Conservation (phyloP, 2,888 invertebrate genomes). For the Hydrotaea cyrtoneurina region DNA sequence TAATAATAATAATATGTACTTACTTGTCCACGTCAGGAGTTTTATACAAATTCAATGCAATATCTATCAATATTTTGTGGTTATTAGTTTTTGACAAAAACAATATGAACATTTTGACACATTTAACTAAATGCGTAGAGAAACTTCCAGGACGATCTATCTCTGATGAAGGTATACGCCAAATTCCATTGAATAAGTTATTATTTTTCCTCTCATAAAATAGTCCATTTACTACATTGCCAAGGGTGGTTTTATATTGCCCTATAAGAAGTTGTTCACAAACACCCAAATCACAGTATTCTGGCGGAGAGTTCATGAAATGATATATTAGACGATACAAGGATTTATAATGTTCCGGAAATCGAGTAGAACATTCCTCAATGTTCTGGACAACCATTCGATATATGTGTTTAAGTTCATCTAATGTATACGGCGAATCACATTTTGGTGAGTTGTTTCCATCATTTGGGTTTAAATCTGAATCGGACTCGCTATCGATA, state of each 20-base stretch:
- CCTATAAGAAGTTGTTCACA: slow-evolving; percentile 86
- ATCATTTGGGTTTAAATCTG: slow-evolving; percentile 76
- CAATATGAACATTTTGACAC: slow-evolving; percentile 90
- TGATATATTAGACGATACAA: slow-evolving; percentile 93
- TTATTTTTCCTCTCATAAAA: slow-evolving; percentile 91
- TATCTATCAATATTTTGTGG: slow-evolving; percentile 88
- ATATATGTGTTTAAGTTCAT: slow-evolving; percentile 82
- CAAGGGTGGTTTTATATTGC: slow-evolving; percentile 85
- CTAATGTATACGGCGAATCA: slow-evolving; percentile 69
- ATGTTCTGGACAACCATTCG: slow-evolving; percentile 88
- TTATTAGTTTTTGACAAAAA: slow-evolving; percentile 90
- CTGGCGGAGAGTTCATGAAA: slow-evolving; percentile 85
- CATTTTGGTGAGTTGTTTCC: slow-evolving; percentile 65
- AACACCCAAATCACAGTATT: slow-evolving; percentile 21
- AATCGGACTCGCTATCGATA: slow-evolving; percentile 81
- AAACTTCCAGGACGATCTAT: slow-evolving; percentile 96
- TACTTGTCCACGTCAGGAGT: slow-evolving; percentile 91
- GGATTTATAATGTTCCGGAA: slow-evolving; percentile 96
- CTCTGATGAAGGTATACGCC: slow-evolving; percentile 94
- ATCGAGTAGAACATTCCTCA: slow-evolving; percentile 91
- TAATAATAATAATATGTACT: too few relatives aligned
- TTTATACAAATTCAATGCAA: slow-evolving; percentile 89
- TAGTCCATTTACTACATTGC: slow-evolving; percentile 88
- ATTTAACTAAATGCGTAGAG: slow-evolving; percentile 93
- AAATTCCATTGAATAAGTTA: slow-evolving; percentile 96